These are phyloP conservation scores for Leucopsar rothschildi DNA, from an alignment of 2,113 vertebrate genomes.

Conservation along the genomic window DNA sequence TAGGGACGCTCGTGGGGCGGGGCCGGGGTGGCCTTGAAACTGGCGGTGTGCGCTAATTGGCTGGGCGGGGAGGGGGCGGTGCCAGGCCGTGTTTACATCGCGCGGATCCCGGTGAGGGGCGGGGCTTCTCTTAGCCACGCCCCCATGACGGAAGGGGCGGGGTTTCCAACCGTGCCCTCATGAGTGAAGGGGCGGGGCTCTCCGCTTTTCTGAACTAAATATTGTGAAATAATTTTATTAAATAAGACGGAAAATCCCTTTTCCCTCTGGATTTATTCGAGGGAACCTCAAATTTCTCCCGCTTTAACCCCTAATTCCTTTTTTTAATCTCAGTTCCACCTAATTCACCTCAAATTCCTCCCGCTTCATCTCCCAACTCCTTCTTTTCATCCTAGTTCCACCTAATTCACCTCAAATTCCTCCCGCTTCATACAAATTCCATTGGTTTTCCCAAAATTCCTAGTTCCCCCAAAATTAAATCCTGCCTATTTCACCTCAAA, in stretches of 20 bases:
- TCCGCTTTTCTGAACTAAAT: accelerated
- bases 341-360: too few relatives aligned
- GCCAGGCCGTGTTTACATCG: background rate
- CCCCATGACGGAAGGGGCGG: accelerated
- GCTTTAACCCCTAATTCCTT: too few relatives aligned
- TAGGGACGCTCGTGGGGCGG: too few relatives aligned
- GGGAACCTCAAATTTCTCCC: too few relatives aligned
- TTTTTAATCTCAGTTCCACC: background rate
- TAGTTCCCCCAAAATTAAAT: background rate
- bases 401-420: background rate
- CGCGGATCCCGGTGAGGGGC: too few relatives aligned
- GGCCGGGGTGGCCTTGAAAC: background rate
- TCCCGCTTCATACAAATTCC: background rate
- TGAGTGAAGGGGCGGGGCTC: background rate
- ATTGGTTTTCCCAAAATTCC: background rate
- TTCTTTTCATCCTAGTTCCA: background rate
- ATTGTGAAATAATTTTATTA: background rate
- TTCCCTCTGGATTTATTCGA: accelerated
- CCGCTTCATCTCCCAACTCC: background rate
- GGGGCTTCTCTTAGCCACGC: background rate
- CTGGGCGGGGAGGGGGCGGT: accelerated
- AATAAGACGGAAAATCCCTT: background rate
- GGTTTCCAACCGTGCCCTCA: accelerated
- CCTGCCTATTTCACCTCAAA: background rate
- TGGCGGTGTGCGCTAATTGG: background rate